Evolutionary conservation across 2,888 invertebrate genomes (phyloP), one percentile per base, ranked within the genome.

Genomic region (Troilus luridus): DNA sequence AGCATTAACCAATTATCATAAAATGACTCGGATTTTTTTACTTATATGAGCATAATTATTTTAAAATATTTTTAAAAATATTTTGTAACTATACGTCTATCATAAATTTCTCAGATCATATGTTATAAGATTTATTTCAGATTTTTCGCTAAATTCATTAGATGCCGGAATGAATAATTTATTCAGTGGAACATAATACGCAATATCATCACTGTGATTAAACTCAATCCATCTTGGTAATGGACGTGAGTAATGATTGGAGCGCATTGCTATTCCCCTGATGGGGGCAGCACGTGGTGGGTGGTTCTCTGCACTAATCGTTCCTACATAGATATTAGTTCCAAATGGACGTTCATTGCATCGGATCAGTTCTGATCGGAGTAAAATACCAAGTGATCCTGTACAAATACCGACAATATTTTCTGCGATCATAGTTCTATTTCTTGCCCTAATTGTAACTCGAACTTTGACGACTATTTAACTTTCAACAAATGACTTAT

Each of bases 151-250:
- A 27, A 41, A 77, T 24, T 17, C 41, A 17, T 11, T 41, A 17
- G 6, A 17, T 77, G 14, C 17, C 41, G 17, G 0, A 17, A 77
- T 21, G 0, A 6, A 9, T 77, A 77, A 17, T 17, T 3, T 27
- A 17, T 8, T 24, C 24, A 27, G 24, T 24, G 14, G 24, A 24
- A 67, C 41, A 14, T 77, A 41, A 41, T 77, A 41, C 67, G 11
- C 17, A 41, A 6, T 7, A 77, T 77, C 41, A 77, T 41, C 41
- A 77, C 72, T 41, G 7, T 19, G 8, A 77, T 77, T 19, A 41
- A 27, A 41, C 72, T 77, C 72, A 41, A 77, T 77, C 17, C 72
- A 77, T 77, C 72, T 77, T 41, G 72, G 19, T 77, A 19, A 77
- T 77, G 5, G 41, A 77, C 41, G 72, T 77, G 19, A 77, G 41